Evolutionary conservation across 2,113 vertebrate species (phyloP).

Genomic region (Podocnemis expansa): DNA sequence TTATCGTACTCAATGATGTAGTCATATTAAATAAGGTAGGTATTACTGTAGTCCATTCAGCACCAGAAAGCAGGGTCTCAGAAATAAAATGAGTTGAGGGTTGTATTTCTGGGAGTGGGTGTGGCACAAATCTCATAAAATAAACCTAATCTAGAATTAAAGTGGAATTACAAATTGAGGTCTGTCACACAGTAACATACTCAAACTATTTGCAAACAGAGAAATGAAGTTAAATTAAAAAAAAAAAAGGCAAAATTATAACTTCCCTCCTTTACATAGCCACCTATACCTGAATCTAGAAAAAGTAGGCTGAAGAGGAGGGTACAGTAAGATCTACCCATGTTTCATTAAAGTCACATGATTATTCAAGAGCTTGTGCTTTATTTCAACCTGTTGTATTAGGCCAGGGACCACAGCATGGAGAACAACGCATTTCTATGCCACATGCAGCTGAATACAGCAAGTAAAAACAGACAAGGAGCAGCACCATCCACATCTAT

Average conservation of each 20-base stretch:
- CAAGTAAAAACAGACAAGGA: not conserved
- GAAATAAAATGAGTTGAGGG: not conserved
- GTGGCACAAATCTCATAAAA: not conserved
- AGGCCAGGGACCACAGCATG: not conserved
- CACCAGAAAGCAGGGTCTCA: not conserved
- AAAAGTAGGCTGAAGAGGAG: not conserved
- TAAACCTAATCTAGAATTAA: not conserved
- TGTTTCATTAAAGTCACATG: not conserved
- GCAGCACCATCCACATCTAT: not conserved
- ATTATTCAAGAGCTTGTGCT: not conserved
- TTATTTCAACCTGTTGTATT: not conserved
- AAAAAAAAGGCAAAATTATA: not conserved
- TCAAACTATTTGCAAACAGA: not conserved
- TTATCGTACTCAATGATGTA: not conserved
- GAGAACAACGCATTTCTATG: not conserved
- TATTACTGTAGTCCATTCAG: not conserved
- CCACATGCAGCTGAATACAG: not conserved
- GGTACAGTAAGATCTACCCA: not conserved
- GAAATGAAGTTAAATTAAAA: not conserved
- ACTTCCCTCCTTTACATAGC: not conserved
- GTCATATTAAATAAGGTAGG: not conserved
- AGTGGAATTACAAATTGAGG: not conserved
- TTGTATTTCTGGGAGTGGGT: not conserved
- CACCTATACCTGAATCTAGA: not conserved
- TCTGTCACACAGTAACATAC: not conserved